phyloP scores from a whole-genome alignment of 2,888 invertebrate genomes.

The Coelopa pilipes region DNA sequence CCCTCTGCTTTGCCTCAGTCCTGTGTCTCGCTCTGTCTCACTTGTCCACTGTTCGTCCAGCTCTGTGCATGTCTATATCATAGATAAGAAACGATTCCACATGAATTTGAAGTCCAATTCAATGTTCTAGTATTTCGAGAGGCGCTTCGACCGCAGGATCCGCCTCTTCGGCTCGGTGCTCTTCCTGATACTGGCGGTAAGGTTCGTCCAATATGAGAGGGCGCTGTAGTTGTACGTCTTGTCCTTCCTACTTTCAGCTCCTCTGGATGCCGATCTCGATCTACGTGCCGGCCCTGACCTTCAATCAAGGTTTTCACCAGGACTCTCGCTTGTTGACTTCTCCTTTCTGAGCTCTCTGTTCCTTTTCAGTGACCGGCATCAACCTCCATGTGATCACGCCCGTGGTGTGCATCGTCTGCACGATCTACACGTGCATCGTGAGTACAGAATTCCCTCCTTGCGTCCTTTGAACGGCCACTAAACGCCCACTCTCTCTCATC shows the following conservation, averaged over 20 bases:
- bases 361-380: constrained; percentile 70
- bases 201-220: constrained; percentile 46
- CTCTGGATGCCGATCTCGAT: constrained; percentile 67
- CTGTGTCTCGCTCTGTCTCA: no score
- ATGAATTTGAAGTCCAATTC: not conserved
- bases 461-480: not conserved
- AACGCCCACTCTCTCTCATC: not conserved
- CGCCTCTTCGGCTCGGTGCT: constrained; percentile 76
- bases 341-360: not conserved
- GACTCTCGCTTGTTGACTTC: not conserved
- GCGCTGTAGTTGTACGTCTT: not conserved
- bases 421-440: constrained; percentile 90
- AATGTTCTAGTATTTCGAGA: constrained; percentile 75
- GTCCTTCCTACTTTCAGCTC: no score
- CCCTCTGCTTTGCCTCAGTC: no score
- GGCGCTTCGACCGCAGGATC: constrained; percentile 76
- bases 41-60: no score
- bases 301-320: constrained; percentile 76
- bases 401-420: constrained; percentile 79
- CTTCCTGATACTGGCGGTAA: constrained; percentile 76
- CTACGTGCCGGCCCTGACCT: constrained; percentile 80
- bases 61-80: no score
- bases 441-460: constrained; percentile 62
- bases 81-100: no score
- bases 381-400: constrained; percentile 83